Conservation (phyloP, 2,113 vertebrate species). For the Papio anubis region DNA sequence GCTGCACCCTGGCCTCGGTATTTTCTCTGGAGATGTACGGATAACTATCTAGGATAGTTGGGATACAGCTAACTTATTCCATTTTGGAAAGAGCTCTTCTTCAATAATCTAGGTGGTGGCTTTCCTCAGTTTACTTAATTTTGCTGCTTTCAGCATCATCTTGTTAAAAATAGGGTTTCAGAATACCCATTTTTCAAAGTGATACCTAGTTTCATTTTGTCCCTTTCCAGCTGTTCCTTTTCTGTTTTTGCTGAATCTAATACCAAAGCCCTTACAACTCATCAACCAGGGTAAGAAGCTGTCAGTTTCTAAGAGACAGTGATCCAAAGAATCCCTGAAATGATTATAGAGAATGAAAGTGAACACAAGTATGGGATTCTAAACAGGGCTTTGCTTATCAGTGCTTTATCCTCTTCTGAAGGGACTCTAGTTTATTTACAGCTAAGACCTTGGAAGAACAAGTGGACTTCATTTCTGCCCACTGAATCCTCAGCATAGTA, state of each 20-base stretch:
- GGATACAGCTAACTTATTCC: not conserved
- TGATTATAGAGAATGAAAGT: not conserved
- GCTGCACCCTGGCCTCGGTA: too few relatives aligned
- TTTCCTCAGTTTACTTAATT: not conserved
- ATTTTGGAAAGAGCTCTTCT: not conserved
- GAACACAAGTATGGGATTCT: rapidly evolving
- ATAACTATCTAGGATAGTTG: not conserved
- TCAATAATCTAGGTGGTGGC: not conserved
- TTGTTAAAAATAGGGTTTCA: not conserved
- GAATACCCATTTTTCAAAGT: not conserved
- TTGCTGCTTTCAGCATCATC: not conserved
- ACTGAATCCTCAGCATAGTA: rapidly evolving
- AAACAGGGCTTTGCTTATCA: rapidly evolving
- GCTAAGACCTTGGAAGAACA: not conserved
- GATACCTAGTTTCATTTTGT: not conserved
- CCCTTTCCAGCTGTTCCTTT: not conserved
- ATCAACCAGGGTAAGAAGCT: rapidly evolving
- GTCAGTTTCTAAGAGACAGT: not conserved
- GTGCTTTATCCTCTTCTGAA: not conserved
- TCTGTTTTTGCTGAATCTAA: not conserved
- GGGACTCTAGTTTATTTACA: not conserved
- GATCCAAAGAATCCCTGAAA: not conserved
- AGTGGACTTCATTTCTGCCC: not conserved
- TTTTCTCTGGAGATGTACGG: not conserved
- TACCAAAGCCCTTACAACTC: not conserved